Evolutionary conservation across 2,888 invertebrate species (phyloP).

Genomic region (Cosmia trapezina): DNA sequence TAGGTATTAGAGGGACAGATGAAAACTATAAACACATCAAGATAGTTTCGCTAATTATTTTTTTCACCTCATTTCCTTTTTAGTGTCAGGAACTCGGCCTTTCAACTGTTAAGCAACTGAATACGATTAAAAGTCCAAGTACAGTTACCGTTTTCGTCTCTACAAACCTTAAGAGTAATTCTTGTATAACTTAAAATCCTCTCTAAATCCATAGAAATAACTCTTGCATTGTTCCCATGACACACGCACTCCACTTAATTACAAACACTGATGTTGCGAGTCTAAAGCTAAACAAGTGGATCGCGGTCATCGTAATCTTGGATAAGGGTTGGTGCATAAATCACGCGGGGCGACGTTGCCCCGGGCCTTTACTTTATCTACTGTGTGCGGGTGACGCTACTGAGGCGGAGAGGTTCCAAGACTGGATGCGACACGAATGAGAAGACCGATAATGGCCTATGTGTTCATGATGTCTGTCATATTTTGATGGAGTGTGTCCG

Average conservation of each 20-base stretch:
- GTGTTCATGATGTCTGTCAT: too few relatives aligned
- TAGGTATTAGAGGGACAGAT: too few relatives aligned
- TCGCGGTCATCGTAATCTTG: slow-evolving; percentile 90
- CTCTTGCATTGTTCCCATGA: slow-evolving; percentile 63
- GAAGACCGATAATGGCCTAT: slow-evolving; percentile 14
- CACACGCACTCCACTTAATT: slow-evolving; percentile 68
- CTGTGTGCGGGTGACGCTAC: slow-evolving; percentile 88
- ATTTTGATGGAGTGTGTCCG: too few relatives aligned
- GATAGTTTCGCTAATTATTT: too few relatives aligned
- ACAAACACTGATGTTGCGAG: slow-evolving; percentile 70
- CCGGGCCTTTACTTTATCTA: slow-evolving; percentile 89
- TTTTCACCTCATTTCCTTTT: background rate
- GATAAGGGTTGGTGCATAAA: slow-evolving; percentile 89
- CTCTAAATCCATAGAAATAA: slow-evolving; percentile 48
- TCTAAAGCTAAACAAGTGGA: slow-evolving; percentile 88
- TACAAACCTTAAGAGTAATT: background rate
- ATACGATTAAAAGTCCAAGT: too few relatives aligned
- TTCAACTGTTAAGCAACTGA: too few relatives aligned
- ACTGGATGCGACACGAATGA: slow-evolving; percentile 68
- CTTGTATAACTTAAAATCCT: slow-evolving; percentile 37
- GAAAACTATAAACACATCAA: too few relatives aligned
- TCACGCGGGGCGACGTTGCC: slow-evolving; percentile 86
- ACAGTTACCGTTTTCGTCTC: background rate
- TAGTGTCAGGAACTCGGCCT: too few relatives aligned
- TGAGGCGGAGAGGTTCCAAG: slow-evolving; percentile 50